These are phyloP conservation scores for Valencia hispanica DNA, from an alignment of 2,797 vertebrate species.

Conservation along the genomic window DNA sequence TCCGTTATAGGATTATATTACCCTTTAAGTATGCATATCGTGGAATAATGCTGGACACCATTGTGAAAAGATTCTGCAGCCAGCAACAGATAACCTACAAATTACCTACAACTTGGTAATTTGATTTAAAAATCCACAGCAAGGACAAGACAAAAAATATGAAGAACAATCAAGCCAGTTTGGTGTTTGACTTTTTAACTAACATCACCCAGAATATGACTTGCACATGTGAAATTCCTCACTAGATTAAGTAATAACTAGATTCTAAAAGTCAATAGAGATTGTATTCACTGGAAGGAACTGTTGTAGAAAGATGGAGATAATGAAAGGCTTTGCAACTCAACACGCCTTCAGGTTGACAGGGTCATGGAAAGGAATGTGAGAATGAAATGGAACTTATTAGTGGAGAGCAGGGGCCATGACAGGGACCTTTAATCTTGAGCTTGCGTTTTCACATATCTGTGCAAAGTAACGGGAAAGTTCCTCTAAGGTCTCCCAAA, in stretches of 20 bases:
- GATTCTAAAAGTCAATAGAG: constrained; percentile 41
- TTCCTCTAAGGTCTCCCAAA: constrained; percentile 47
- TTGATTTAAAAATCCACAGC: constrained; percentile 64
- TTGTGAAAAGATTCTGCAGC: constrained; percentile 4
- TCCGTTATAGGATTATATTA: too few species aligned
- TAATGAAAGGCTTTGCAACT: constrained; percentile 33
- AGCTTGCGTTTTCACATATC: constrained; percentile 7
- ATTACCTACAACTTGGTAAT: constrained; percentile 79
- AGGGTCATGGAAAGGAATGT: constrained; percentile 66
- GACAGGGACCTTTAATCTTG: constrained; percentile 60
- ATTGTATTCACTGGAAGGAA: constrained; percentile 37
- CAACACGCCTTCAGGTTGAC: constrained; percentile 55
- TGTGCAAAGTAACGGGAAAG: constrained; percentile 28
- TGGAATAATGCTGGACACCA: not conserved
- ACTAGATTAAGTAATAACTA: constrained; percentile 78
- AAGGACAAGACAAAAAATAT: constrained; percentile 7
- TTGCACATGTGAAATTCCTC: constrained; percentile 71
- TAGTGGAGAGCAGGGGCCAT: constrained; percentile 50
- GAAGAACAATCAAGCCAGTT: constrained; percentile 61
- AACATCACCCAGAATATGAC: constrained; percentile 66
- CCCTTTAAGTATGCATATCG: not conserved
- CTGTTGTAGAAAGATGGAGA: constrained; percentile 19
- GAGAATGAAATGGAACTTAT: constrained; percentile 73
- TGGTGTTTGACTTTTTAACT: constrained; percentile 77
- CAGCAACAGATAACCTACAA: constrained; percentile 46